phyloP scores from a whole-genome alignment of 2,888 invertebrate genomes.

The Nasonia oneida region DNA sequence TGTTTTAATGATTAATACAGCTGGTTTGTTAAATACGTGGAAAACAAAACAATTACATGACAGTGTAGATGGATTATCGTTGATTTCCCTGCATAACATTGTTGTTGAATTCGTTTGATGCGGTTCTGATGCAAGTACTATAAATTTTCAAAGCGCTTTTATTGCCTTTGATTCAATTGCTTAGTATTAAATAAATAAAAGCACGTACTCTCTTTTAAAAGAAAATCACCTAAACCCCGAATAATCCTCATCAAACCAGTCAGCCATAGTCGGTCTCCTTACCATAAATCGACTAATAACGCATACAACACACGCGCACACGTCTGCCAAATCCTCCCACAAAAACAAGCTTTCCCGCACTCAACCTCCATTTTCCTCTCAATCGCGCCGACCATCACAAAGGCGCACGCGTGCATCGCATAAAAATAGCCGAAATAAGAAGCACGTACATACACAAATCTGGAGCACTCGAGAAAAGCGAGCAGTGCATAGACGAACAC shows the following conservation, averaged over 20 bases:
- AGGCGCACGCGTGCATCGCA: conserved; percentile 4
- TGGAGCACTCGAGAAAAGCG: background rate
- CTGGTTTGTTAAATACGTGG: too few species aligned
- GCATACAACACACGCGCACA: background rate
- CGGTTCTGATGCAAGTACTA: too few species aligned
- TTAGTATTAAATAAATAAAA: too few species aligned
- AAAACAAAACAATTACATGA: too few species aligned
- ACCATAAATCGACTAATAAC: background rate
- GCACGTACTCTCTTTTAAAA: too few species aligned
- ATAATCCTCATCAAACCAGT: background rate
- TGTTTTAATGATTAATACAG: background rate
- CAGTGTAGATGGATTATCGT: too few species aligned
- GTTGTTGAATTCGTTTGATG: too few species aligned
- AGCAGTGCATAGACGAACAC: background rate
- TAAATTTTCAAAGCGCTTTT: too few species aligned
- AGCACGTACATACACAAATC: background rate
- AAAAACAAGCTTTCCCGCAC: conserved; percentile 7
- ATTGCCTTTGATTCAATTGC: too few species aligned
- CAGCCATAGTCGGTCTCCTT: background rate
- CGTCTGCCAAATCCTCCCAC: background rate
- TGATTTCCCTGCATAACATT: too few species aligned
- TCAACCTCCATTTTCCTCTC: conserved; percentile 39
- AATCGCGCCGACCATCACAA: conserved; percentile 20
- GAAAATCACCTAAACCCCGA: background rate
- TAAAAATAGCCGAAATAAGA: background rate